These are phyloP conservation scores for Chaenogobius annularis DNA, from an alignment of 2,113 vertebrate genomes.

Conservation along the genomic window DNA sequence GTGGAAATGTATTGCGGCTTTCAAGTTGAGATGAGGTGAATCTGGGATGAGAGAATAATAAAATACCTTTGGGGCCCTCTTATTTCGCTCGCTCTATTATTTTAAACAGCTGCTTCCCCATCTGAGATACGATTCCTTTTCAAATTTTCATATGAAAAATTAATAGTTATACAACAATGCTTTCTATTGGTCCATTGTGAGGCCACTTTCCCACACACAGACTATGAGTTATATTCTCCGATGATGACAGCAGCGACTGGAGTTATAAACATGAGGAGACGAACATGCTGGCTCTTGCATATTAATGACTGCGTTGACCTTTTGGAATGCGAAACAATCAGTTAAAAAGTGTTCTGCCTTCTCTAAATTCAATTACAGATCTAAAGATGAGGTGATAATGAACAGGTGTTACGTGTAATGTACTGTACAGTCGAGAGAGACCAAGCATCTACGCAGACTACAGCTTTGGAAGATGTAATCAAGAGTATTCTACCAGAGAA, in stretches of 20 bases:
- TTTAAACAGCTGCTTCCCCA: conserved; percentile 6
- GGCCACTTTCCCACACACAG: neutral
- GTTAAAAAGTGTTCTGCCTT: neutral
- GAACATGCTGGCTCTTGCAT: neutral
- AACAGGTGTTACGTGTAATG: conserved; percentile 5
- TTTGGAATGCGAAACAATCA: neutral
- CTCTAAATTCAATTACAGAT: conserved; percentile 6
- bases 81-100: neutral
- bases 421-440: neutral
- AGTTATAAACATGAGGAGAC: neutral
- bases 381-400: conserved; percentile 3
- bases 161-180: neutral
- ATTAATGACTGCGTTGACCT: conserved; percentile 11
- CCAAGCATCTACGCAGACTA: neutral
- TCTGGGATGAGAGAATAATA: neutral
- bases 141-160: neutral
- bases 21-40: conserved; percentile 9
- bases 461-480: neutral
- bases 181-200: neutral
- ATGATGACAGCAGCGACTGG: neutral
- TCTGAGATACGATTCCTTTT: neutral
- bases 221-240: neutral
- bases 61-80: conserved; percentile 4
- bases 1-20: neutral
- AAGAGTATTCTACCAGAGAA: neutral